Base-by-base conservation (phyloP, 1,140 invertebrate species). In the Tribolium madens region DNA sequence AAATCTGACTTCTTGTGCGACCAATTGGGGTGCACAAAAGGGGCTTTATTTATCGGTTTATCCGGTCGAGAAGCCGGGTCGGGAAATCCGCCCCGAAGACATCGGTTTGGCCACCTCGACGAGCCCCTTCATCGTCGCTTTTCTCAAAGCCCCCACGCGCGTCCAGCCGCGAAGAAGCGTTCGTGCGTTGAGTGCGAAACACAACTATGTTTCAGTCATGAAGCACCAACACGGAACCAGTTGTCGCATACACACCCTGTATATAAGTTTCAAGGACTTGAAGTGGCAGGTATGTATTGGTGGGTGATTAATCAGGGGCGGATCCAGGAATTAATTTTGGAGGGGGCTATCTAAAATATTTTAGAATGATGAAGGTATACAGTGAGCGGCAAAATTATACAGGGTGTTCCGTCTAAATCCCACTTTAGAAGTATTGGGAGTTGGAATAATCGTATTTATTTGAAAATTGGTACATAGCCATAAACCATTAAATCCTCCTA, bases 231-330 rank as follows among this genome's bases (percentile, higher is more conserved):
- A 76, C 88, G 91, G 13, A 89, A 26, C 91, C 81, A 94, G 91
- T 79, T 97, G 96, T 86, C 93, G 95, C 86, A 94, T 96, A 81
- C 93, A 95, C 85, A 96, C 93, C 26, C 87, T 97, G 2, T 97
- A 96, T 84, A 95, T 97, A 7, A 96, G 93, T 86, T 97, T 97
- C 84, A 92, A 92, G 80, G 95, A 97, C 86, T 87, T 97, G 52
- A 91, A 95, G 78, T 97, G 95, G 96, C 93, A 96, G 89, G 93
- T 94, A 85, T n/a, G n/a, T n/a, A 87, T 82, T 42, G 82, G 76
- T 74, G 15, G n/a, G n/a, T n/a, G n/a, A n/a, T n/a, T n/a, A n/a
- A n/a, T n/a, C n/a, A n/a, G n/a, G n/a, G n/a, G n/a, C n/a, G n/a
- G n/a, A n/a, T n/a, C n/a, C n/a, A n/a, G n/a, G n/a, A 31, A 31